A percentile compares a stretch with the other conserved stretches of the same genome.
Conservation (phyloP, 2,113 vertebrate species). For the Synchiropus splendidus region DNA sequence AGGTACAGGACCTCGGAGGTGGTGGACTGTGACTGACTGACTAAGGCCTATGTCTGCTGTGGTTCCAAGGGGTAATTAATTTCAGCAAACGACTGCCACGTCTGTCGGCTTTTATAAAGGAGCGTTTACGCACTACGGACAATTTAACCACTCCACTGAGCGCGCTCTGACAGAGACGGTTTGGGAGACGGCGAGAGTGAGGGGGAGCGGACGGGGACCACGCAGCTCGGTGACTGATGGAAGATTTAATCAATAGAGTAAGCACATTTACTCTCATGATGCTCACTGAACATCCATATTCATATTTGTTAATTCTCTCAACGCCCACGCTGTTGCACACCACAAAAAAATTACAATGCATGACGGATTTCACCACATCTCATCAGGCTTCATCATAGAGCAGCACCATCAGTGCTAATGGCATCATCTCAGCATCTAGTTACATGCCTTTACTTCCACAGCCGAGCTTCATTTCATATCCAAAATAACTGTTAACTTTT, state of each 20-base stretch:
- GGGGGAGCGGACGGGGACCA: constrained; percentile 23
- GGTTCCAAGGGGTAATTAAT: constrained; percentile 70
- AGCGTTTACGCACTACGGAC: constrained; percentile 71
- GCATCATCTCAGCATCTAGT: constrained; percentile 16
- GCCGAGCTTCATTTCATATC: constrained; percentile 24
- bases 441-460: constrained; percentile 27
- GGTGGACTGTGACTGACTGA: constrained; percentile 65
- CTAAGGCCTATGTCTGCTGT: constrained; percentile 50
- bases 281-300: constrained; percentile 58
- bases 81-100: constrained; percentile 70
- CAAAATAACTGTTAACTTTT: constrained; percentile 13
- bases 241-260: constrained; percentile 66
- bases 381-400: constrained; percentile 52
- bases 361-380: constrained; percentile 52
- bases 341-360: constrained; percentile 47
- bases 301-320: constrained; percentile 49
- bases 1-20: constrained; percentile 44
- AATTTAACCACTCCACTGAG: constrained; percentile 71
- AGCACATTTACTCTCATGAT: constrained; percentile 63
- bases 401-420: constrained; percentile 44
- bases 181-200: constrained; percentile 26
- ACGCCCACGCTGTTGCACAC: constrained; percentile 48
- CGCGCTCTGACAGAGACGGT: constrained; percentile 62
- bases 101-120: constrained; percentile 76
- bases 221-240: constrained; percentile 53